A percentile compares a stretch with the other conserved stretches of the same genome.
phyloP scores from a whole-genome alignment of 2,888 invertebrate genomes.

The Abscondita cerata region DNA sequence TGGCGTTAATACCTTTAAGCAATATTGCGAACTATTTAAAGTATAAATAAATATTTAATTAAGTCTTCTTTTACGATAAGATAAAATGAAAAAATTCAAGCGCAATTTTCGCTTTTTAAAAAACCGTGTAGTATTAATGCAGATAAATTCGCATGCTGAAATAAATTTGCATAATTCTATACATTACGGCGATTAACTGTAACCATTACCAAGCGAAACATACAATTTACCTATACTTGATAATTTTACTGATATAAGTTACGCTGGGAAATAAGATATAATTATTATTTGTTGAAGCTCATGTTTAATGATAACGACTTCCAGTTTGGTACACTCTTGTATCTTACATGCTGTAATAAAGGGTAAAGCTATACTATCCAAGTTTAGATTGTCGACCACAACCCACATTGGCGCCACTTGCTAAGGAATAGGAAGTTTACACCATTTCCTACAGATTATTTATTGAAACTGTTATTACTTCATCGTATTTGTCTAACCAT shows the following conservation, averaged over 20 bases:
- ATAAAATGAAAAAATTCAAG: too few relatives aligned
- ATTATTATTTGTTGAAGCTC: conserved; percentile 24
- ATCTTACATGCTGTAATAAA: conserved; percentile 30
- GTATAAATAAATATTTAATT: too few relatives aligned
- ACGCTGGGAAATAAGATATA: conserved; percentile 25
- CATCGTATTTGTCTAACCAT: conserved; percentile 13
- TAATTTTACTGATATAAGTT: conserved; percentile 12
- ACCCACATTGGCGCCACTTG: conserved; percentile 24
- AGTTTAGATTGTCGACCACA: conserved; percentile 24
- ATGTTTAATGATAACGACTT: conserved; percentile 29
- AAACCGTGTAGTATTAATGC: background rate
- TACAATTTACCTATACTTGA: conserved; percentile 17
- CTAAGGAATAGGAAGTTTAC: conserved; percentile 26
- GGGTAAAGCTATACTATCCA: conserved; percentile 22
- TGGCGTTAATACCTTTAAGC: too few relatives aligned
- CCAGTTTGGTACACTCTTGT: conserved; percentile 31
- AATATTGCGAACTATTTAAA: too few relatives aligned
- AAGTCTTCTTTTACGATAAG: too few relatives aligned
- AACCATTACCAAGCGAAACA: conserved; percentile 11
- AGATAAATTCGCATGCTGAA: conserved; percentile 3
- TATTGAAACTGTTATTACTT: conserved; percentile 28
- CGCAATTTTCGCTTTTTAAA: too few relatives aligned
- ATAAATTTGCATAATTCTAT: conserved; percentile 17
- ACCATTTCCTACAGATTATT: conserved; percentile 24
- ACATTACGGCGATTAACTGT: conserved; percentile 14